Conservation (phyloP, 30 jellyfish, hydroid and myxozoan species). For the Pelagia noctiluca region DNA sequence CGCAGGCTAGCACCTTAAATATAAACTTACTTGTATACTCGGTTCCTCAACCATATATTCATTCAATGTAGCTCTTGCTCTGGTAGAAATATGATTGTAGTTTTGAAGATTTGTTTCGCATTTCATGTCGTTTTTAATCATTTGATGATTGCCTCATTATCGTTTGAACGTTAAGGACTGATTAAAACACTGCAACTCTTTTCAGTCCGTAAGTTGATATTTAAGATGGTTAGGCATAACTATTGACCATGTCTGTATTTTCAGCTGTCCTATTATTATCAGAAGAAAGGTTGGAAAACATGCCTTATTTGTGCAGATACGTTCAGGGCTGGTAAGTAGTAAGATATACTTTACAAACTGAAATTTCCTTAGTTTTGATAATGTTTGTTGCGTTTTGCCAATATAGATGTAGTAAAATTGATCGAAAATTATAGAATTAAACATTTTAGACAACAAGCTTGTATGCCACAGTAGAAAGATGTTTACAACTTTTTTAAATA, state of each 20-base stretch:
- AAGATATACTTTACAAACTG: background rate
- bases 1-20: no score
- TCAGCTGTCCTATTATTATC: constrained; percentile 93
- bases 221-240: background rate
- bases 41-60: background rate
- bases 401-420: no score
- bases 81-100: background rate
- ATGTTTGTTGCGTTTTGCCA: background rate
- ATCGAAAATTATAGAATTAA: no score
- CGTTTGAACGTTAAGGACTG: no score
- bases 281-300: constrained; percentile 96
- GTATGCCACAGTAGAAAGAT: no score
- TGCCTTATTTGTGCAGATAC: constrained; percentile 99
- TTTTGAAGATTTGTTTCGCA: background rate
- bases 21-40: no score
- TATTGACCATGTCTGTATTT: background rate
- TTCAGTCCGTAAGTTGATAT: no score
- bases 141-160: no score
- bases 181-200: no score
- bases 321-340: constrained; percentile 91
- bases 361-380: background rate
- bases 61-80: constrained; percentile 1
- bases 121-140: no score
- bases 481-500: no score
- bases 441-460: no score